Evolutionary conservation across 2,113 vertebrate species (phyloP).

Genomic region (Lepus americanus): DNA sequence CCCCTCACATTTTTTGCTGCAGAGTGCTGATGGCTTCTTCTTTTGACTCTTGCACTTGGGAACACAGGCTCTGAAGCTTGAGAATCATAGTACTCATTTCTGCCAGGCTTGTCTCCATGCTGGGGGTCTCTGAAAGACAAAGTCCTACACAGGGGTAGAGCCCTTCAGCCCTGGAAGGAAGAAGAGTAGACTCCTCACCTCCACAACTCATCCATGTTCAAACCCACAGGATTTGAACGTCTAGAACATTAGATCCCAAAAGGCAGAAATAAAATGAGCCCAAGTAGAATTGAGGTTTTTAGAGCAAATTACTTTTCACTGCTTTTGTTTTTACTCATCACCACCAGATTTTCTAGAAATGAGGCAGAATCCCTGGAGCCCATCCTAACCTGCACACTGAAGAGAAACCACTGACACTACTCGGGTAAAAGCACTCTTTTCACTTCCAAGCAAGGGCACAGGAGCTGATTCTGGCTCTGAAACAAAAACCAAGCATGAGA

Average conservation of each 20-base stretch:
- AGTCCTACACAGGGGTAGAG: constrained; percentile 48
- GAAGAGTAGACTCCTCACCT: constrained; percentile 3
- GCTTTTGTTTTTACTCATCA: constrained; percentile 63
- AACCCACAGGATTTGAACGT: constrained; percentile 60
- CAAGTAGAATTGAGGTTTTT: constrained; percentile 82
- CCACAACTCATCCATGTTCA: constrained; percentile 56
- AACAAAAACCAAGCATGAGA: constrained; percentile 41
- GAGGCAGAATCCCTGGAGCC: constrained; percentile 75
- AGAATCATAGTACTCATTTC: constrained; percentile 79
- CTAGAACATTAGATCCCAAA: constrained; percentile 72
- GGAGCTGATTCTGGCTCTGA: constrained; percentile 74
- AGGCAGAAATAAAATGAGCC: constrained; percentile 78
- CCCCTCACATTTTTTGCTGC: constrained; percentile 86
- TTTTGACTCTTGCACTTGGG: constrained; percentile 81
- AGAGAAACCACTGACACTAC: constrained; percentile 67
- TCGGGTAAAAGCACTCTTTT: constrained; percentile 67
- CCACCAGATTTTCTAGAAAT: constrained; percentile 68
- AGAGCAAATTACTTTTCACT: constrained; percentile 76
- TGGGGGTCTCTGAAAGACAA: constrained; percentile 68
- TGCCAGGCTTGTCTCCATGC: constrained; percentile 72
- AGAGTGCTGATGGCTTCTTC: constrained; percentile 81
- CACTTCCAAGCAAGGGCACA: constrained; percentile 77
- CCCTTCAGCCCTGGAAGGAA: constrained; percentile 34
- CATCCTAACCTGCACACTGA: constrained; percentile 82
- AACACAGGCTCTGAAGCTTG: constrained; percentile 78